Evolutionary conservation across 1,140 invertebrate species (phyloP), one percentile per base, ranked within the genome.

Genomic region (Drosophila albomicans): DNA sequence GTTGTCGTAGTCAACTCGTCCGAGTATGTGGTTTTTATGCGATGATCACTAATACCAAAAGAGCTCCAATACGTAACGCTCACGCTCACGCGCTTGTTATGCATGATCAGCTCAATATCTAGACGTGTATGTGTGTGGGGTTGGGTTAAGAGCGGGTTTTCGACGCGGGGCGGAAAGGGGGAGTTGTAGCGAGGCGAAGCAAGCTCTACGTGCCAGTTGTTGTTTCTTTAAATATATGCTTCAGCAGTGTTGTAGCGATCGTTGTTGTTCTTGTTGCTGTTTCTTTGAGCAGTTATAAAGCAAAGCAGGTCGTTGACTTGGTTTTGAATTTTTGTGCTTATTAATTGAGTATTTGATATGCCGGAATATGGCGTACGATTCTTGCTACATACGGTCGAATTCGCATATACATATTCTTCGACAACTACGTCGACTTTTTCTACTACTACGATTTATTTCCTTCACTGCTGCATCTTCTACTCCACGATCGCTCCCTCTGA

Each of bases 291-390:
- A 89, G 85, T 88, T 89, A 90, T 82, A 90, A 90, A 90, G 84
- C 86, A 86, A 91, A 91, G 82, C 89, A 91, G 91, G 90, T 91
- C 91, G 90, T 91, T 91, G 91, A 91, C 91, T 88, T 88, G 70
- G 75, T 91, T 91, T 82, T 82, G 75, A 72, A 79, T 78, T 88
- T 81, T 91, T 82, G 73, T 91, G 90, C 81, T 91, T 91, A 91
- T 91, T 91, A 91, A 91, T 91, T 91, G 90, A 85, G 87, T 91
- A 91, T 91, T 91, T 90, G 91, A 91, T 91, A 91, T 87, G 86
- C 72, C 72, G 66, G 61, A 79, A 75, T 75, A 77, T 73, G 68
- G 68, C 63, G 5, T 67, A 77, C 48, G 54, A 76, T 69, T 38
- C 54, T 38, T 41, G 38, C 65, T 68, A 62, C 38, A 56, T 5